These are phyloP conservation scores for Chrysoperla carnea DNA, from an alignment of 1,140 invertebrate genomes.

Conservation along the genomic window DNA sequence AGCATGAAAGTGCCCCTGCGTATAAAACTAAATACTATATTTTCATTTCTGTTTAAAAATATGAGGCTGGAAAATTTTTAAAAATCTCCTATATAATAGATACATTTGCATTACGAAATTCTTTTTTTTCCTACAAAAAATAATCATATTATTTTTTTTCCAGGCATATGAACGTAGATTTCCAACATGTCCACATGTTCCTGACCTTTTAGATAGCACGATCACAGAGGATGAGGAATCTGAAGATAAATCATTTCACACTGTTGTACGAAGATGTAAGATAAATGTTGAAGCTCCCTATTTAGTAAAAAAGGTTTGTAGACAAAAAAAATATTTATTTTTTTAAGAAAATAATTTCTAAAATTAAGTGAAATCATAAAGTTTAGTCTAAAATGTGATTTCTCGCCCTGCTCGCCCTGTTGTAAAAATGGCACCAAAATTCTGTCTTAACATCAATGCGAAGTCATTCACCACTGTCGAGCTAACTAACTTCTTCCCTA, in stretches of 20 bases:
- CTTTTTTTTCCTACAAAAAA: background rate
- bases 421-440: too few species aligned
- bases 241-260: constrained; percentile 59
- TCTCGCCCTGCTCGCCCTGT: too few species aligned
- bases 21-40: too few species aligned
- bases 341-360: background rate
- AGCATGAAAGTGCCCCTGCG: too few species aligned
- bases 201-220: constrained; percentile 83
- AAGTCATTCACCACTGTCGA: too few species aligned
- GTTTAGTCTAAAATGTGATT: background rate
- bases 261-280: constrained; percentile 80
- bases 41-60: too few species aligned
- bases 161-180: constrained; percentile 90
- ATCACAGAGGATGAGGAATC: constrained; percentile 60
- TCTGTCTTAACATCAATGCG: too few species aligned
- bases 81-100: too few species aligned
- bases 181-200: constrained; percentile 87
- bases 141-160: constrained; percentile 8
- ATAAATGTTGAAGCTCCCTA: constrained; percentile 91
- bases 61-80: too few species aligned
- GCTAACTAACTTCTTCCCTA: too few species aligned
- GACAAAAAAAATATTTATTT: background rate
- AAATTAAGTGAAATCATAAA: background rate
- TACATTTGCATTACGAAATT: too few species aligned
- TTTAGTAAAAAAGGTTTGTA: constrained; percentile 74